Base-by-base conservation (phyloP, 2,888 invertebrate species). In the Adineta ricciae region DNA sequence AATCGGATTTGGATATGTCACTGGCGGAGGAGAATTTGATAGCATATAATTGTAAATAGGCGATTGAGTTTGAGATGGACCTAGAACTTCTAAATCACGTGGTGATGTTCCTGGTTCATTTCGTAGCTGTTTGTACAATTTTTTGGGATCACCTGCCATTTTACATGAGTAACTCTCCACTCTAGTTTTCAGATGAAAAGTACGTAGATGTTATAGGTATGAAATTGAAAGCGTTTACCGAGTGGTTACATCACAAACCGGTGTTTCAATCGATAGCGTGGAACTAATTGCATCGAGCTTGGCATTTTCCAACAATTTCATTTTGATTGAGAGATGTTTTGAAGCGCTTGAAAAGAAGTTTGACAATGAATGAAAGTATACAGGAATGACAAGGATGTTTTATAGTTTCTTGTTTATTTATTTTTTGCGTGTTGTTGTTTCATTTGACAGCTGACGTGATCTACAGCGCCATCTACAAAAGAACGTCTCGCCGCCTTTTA, bases 131-230 rank as follows among this genome's bases (percentile, higher is more conserved):
- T 97, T 97, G 91, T 96, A 99, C 88, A 96, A 93, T 88, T 95
- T 94, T 91, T 99, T 99, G 89, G 99, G 97, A 87, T 94, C 94
- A 46, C 96, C 96, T 86, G 96, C 95, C 96, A 99, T 96, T 92
- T 99, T 99, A 91, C 98, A 99, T 84, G 98, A 98, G 91, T 99
- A 99, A 91, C 96, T 96, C 54, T 85, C 85, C 72, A 85, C 73
- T 36, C 85, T 85, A 46, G 36, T 8, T 46, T 64, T 32, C 19
- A 64, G 36, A 32, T 19, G 9, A 78, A 41, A 78, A n/a, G n/a
- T n/a, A n/a, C n/a, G 7, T 2, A 78, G 8, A 41, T 24, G 7
- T 9, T n/a, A 8, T 24, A 78, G 36, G n/a, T 4, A 38, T 38
- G 32, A 64, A 16, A 36, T 56, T 54, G 2, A 7, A 52, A 24